These are phyloP conservation scores for Cataglyphis cursor DNA, from an alignment of 2,888 invertebrate species.

Conservation along the genomic window DNA sequence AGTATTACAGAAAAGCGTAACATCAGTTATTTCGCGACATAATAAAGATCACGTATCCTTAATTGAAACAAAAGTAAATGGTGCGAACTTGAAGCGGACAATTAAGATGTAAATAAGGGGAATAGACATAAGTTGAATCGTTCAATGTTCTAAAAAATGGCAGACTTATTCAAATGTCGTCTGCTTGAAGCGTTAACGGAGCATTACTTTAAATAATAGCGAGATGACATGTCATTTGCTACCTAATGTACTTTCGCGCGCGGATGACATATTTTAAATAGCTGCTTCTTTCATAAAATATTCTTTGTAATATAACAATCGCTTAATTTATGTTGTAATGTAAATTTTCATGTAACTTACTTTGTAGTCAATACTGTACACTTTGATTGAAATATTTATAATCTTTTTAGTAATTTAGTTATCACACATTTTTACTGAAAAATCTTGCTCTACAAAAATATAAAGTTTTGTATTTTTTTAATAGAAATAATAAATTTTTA, in stretches of 20 bases:
- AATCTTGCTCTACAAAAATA: background rate
- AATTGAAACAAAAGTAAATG: conserved; percentile 6
- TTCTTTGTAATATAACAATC: background rate
- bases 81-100: background rate
- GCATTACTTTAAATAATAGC: conserved; percentile 59
- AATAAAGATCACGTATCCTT: background rate
- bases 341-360: background rate
- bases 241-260: conserved; percentile 63
- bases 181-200: conserved; percentile 31
- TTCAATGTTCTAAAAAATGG: conserved; percentile 62
- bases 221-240: conserved; percentile 66
- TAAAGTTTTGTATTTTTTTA: background rate
- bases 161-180: conserved; percentile 63
- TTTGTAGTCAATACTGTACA: background rate
- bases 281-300: conserved; percentile 5
- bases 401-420: background rate
- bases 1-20: background rate
- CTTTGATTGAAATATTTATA: background rate
- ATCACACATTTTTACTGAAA: background rate
- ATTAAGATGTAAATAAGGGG: conserved; percentile 51
- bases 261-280: background rate
- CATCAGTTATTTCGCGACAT: background rate
- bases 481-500: background rate
- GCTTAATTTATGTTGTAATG: too few relatives aligned
- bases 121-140: conserved; percentile 36